These are phyloP conservation scores for Eulithis prunata DNA, from an alignment of 2,888 invertebrate species.

Conservation along the genomic window DNA sequence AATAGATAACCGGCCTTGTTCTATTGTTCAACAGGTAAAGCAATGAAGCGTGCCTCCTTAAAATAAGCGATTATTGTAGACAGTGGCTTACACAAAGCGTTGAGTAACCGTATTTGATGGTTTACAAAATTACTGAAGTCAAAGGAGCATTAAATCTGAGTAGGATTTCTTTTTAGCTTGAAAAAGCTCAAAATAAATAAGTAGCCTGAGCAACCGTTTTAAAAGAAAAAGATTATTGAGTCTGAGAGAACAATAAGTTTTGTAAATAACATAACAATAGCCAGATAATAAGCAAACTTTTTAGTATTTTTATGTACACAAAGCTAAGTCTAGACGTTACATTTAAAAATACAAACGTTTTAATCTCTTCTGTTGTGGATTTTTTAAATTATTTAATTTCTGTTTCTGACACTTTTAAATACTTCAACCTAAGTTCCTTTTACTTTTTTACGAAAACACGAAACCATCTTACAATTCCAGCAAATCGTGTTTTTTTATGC, in stretches of 20 bases:
- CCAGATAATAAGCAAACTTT: constrained; percentile 9
- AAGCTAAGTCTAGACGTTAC: background rate
- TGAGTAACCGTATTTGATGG: constrained; percentile 21
- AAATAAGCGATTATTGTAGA: constrained; percentile 23
- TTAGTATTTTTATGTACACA: constrained; percentile 7
- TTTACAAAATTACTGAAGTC: constrained; percentile 16
- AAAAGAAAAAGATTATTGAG: constrained; percentile 57
- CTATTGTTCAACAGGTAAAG: constrained; percentile 23
- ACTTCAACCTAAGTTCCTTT: no score
- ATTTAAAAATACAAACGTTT: constrained; percentile 1
- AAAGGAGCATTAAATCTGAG: constrained; percentile 4
- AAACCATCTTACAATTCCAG: no score
- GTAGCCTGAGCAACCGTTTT: constrained; percentile 57
- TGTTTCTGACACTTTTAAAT: background rate
- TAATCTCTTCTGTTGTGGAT: background rate
- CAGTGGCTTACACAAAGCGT: constrained; percentile 27
- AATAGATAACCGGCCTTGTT: constrained; percentile 12
- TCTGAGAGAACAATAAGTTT: constrained; percentile 30
- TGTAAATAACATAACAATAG: constrained; percentile 17
- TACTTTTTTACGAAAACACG: no score
- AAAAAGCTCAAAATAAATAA: constrained; percentile 47
- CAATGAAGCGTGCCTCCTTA: constrained; percentile 17
- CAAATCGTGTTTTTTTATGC: no score
- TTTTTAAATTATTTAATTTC: background rate
- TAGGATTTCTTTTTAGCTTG: constrained; percentile 6